Evolutionary conservation across 2,888 invertebrate species (phyloP), one percentile per base, ranked within the genome.

Genomic region (Mesochorus sp.): DNA sequence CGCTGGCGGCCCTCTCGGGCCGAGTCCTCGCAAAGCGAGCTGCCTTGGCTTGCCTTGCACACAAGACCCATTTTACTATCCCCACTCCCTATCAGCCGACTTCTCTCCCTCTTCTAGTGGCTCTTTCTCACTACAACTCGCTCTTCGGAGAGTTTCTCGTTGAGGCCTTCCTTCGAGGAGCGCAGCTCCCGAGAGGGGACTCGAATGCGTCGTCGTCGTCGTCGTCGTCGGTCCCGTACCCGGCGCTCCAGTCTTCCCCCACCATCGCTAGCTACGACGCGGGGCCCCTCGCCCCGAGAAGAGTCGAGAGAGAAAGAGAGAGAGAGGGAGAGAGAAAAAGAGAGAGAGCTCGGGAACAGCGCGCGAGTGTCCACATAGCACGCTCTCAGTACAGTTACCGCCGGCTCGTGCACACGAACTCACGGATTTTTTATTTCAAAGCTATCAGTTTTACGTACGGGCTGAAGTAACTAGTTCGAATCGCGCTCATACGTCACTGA

Each of bases 381-480:
- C 78, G 57, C 79, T 70, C 83, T 87, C 85, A 84, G 87, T 88
- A 88, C 88, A 88, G 88, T 89, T 88, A 88, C 84, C 81, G 87
- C 85, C 86, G 86, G 85, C 83, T 81, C 85, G 83, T 82, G 85
- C 83, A 83, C 39, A 83, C 84, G 83, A 84, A 86, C 84, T 83
- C 82, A 80, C 82, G 83, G 28, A n/a, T n/a, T n/a, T n/a, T n/a
- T n/a, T n/a, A n/a, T 42, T 44, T 42, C 55, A 28, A 53, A 55
- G 61, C 47, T 72, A 10, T 57, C 28, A 47, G 44, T 53, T 55
- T 53, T 6, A 51, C 24, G 31, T 4, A 49, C 57, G 55, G 39
- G 24, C 12, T 10, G 37, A 39, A 51, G 21, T 24, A 31, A 64
- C 1, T 8, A 3, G 8, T 1, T 12, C 2, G 12, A 37, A n/a